Conservation (phyloP, 2,797 vertebrate species). For the Spinus olivaceus region DNA sequence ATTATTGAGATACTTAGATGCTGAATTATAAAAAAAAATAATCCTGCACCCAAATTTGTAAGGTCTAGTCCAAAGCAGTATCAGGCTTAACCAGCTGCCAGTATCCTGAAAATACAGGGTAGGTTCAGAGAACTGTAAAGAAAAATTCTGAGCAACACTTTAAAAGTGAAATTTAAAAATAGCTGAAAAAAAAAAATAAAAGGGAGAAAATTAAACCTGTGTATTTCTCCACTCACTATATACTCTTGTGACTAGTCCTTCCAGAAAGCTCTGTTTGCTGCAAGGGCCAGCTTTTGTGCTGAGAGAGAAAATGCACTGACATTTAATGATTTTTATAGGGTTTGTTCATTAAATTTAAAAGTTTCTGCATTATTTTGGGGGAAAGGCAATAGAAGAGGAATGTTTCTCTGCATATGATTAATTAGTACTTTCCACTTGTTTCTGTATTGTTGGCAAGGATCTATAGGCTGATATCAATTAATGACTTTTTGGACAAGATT, state of each 20-base stretch:
- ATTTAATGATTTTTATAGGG: background rate
- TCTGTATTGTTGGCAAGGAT: background rate
- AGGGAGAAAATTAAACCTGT: accelerated
- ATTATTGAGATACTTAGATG: background rate
- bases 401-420: background rate
- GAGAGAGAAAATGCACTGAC: background rate
- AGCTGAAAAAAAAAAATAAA: background rate
- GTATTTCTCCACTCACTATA: background rate
- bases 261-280: background rate
- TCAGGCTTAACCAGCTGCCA: background rate
- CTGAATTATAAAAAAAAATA: background rate
- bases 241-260: background rate
- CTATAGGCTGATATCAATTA: background rate
- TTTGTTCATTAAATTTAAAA: background rate
- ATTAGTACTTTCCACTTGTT: background rate
- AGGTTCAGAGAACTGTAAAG: background rate
- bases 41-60: background rate
- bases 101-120: background rate
- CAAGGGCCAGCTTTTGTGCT: background rate
- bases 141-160: background rate
- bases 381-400: background rate
- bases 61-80: background rate
- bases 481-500: background rate
- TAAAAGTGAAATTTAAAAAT: background rate
- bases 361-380: background rate